Percentiles rank a stretch among this genome's conserved stretches.
phyloP scores from a whole-genome alignment of 2,797 vertebrate species.

The Sebastolobus alascanus region DNA sequence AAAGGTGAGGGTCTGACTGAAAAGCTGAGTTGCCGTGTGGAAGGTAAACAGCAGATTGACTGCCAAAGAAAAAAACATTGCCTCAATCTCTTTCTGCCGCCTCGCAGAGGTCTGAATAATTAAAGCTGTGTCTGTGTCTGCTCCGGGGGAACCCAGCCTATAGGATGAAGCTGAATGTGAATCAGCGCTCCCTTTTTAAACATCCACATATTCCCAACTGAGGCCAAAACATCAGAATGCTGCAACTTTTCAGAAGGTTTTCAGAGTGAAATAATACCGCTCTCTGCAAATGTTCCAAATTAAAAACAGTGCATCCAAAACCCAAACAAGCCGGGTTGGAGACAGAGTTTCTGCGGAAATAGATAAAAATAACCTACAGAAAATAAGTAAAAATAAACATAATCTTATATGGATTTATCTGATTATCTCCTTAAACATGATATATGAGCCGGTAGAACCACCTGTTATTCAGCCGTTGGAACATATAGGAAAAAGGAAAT shows the following conservation, averaged over 20 bases:
- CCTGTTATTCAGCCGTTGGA: constrained; percentile 3
- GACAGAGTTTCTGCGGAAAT: not conserved
- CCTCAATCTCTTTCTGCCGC: constrained; percentile 74
- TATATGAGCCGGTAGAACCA: not conserved
- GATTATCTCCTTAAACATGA: not conserved
- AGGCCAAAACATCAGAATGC: constrained; percentile 54
- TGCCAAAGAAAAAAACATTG: constrained; percentile 53
- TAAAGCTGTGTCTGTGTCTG: constrained; percentile 72
- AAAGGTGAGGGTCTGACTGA: constrained; percentile 51
- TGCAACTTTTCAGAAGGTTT: constrained; percentile 44
- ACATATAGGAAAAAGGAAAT: not conserved
- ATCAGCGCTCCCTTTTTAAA: constrained; percentile 66
- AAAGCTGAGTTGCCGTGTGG: constrained; percentile 32
- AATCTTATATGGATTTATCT: not conserved
- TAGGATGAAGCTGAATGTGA: constrained; percentile 66
- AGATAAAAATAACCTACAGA: constrained; percentile 1
- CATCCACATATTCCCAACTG: constrained; percentile 63
- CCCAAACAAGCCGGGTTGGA: constrained; percentile 10
- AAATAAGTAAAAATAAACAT: not conserved
- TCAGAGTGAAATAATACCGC: constrained; percentile 33
- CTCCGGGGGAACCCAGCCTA: constrained; percentile 58
- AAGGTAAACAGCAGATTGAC: constrained; percentile 69
- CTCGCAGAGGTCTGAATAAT: constrained; percentile 81
- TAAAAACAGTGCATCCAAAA: constrained; percentile 31
- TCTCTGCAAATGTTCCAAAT: constrained; percentile 51